Base-by-base conservation (phyloP, 2,113 vertebrate species). In the Neogobius melanostomus region DNA sequence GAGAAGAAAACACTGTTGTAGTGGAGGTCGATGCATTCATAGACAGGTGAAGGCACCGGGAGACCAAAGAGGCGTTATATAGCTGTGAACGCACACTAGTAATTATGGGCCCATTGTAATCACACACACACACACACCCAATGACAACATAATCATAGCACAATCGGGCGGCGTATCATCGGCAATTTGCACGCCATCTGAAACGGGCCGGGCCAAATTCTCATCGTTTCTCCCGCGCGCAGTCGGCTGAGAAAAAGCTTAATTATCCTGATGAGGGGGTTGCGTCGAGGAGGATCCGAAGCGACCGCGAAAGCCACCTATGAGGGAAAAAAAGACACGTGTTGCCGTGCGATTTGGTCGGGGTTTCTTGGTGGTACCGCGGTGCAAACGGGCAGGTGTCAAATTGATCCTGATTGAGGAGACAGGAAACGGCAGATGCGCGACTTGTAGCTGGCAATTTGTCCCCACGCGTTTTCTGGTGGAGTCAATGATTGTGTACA, bases 121-220 rank as follows among this genome's bases (percentile, higher is more conserved):
- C 91, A 92, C 79, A 88, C 54, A 87, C 90, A 91, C 87, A 92
- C 79, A 88, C 54, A 87, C 90, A 91, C 87, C 83, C 87, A 90
- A 83, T 91, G 90, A 93, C 91, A 92, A 90, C 84, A 91, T 91
- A 89, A 92, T 92, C 90, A 92, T 82, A 85, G 90, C 82, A 90
- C 90, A 92, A 91, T 91, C 90, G 90, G 80, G 77, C 87, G 87
- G 82, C 77, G 70, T 90, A 89, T 92, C 88, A 88, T 85, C 81
- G 74, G 84, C 88, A 92, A 90, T 93, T 91, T 91, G 85, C 85
- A 82, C 84, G 89, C 84, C 83, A 85, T 73, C 84, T 46, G 79
- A 83, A 88, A 82, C 84, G 84, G 84, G 84, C 72, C 74, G 81
- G 87, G 76, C 68, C 56, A 36, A 88, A 84, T 83, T 81, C 69